phyloP scores from a whole-genome alignment of 2,113 vertebrate species.

The Barnardius zonarius region DNA sequence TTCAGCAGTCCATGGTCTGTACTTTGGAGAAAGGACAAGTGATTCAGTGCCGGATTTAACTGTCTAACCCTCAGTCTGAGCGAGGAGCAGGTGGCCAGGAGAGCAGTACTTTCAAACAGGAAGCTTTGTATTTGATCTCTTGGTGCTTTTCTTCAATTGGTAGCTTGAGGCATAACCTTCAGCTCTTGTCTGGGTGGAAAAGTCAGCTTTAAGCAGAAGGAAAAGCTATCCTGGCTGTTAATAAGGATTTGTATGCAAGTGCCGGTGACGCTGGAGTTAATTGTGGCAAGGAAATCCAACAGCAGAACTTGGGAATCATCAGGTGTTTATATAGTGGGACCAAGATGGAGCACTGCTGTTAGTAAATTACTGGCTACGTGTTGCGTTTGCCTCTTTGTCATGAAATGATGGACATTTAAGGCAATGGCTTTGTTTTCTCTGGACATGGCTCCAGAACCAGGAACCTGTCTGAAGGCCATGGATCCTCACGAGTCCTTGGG shows the following conservation, averaged over 20 bases:
- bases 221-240: neutral
- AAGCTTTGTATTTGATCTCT: neutral
- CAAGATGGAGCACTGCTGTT: neutral
- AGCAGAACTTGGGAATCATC: neutral
- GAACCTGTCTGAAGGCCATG: neutral
- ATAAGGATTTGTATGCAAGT: neutral
- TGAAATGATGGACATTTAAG: neutral
- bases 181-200: neutral
- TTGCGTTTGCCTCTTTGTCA: neutral
- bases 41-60: neutral
- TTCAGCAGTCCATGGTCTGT: constrained; percentile 34
- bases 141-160: neutral
- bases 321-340: neutral
- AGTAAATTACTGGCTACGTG: neutral
- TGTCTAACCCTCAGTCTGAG: neutral
- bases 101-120: constrained; percentile 33
- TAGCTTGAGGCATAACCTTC: neutral
- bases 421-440: neutral
- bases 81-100: constrained; percentile 46
- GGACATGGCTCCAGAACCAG: neutral
- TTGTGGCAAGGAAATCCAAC: neutral
- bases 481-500: neutral
- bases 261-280: neutral
- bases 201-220: neutral
- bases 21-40: constrained; percentile 46